These are phyloP conservation scores for Aurelia sp. DNA, from an alignment of 30 jellyfish, hydroid and myxozoan species.

Conservation along the genomic window DNA sequence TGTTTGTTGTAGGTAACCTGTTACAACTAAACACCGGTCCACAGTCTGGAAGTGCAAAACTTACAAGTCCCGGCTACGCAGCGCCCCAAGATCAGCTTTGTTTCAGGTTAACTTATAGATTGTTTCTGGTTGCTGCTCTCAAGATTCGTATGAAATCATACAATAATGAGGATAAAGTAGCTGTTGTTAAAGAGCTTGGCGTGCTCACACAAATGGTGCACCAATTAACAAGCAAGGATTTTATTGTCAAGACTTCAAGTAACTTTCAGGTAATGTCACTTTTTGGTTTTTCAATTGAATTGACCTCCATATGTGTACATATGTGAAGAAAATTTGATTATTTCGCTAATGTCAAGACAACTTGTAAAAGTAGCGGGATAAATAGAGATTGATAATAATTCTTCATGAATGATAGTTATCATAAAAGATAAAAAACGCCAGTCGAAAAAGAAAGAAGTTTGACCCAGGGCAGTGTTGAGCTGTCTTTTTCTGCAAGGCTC, in stretches of 20 bases:
- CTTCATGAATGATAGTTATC: too few relatives aligned
- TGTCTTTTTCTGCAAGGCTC: too few relatives aligned
- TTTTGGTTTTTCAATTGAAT: not conserved
- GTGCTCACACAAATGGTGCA: slow-evolving; percentile 5
- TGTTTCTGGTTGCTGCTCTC: slow-evolving; percentile 27
- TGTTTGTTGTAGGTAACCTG: not conserved
- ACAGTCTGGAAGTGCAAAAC: slow-evolving; percentile 43
- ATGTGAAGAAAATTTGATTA: too few relatives aligned
- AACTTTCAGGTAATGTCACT: slow-evolving; percentile 49
- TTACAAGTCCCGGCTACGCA: slow-evolving; percentile 56
- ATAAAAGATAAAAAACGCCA: too few relatives aligned
- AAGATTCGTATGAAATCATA: slow-evolving; percentile 41
- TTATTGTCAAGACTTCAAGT: slow-evolving; percentile 35
- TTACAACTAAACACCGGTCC: slow-evolving; percentile 11
- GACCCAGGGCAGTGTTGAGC: too few relatives aligned
- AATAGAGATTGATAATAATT: too few relatives aligned
- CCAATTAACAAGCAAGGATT: slow-evolving; percentile 13
- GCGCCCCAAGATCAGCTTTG: slow-evolving; percentile 21
- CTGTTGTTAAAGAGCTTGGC: slow-evolving; percentile 9
- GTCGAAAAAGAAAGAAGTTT: too few relatives aligned
- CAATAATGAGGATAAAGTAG: not conserved
- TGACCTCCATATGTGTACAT: too few relatives aligned
- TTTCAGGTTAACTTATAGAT: slow-evolving; percentile 30
- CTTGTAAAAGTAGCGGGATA: too few relatives aligned
- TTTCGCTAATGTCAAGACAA: too few relatives aligned